A percentile compares a stretch with the other conserved stretches of the same genome.
Evolutionary conservation across 2,888 invertebrate species (phyloP).

Genomic region (Pheosia gnoma): DNA sequence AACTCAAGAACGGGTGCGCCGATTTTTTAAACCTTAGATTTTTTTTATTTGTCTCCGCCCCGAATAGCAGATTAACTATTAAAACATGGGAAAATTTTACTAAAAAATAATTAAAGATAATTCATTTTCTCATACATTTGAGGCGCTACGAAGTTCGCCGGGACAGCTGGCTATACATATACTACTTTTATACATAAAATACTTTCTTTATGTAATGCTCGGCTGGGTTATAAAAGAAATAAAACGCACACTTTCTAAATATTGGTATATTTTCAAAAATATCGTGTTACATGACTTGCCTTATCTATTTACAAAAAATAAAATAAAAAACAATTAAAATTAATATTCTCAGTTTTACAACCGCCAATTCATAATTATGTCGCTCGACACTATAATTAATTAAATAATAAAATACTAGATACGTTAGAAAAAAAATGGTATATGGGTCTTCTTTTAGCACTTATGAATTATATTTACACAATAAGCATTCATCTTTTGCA

Average conservation of each 20-base stretch:
- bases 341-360: conserved; percentile 55
- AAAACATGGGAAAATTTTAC: too few species aligned
- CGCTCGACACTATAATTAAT: conserved; percentile 41
- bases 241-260: conserved; percentile 67
- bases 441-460: conserved; percentile 19
- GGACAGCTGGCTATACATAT: too few species aligned
- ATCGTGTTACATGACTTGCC: conserved; percentile 82
- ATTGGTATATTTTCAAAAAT: conserved; percentile 84
- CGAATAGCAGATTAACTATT: too few species aligned
- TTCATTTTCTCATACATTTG: too few species aligned
- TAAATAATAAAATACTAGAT: conserved; percentile 33
- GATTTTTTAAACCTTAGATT: too few species aligned
- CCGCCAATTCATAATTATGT: conserved; percentile 46
- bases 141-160: too few species aligned
- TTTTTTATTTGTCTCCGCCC: too few species aligned
- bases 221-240: conserved; percentile 26
- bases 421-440: conserved; percentile 27
- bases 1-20: too few species aligned
- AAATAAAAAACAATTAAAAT: conserved; percentile 67
- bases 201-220: neutral
- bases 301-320: conserved; percentile 77
- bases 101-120: too few species aligned
- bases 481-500: conserved; percentile 8
- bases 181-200: too few species aligned
- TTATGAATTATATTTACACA: conserved; percentile 42